phyloP scores from a whole-genome alignment of 2,797 vertebrate species.

The Rhinogobio ventralis region DNA sequence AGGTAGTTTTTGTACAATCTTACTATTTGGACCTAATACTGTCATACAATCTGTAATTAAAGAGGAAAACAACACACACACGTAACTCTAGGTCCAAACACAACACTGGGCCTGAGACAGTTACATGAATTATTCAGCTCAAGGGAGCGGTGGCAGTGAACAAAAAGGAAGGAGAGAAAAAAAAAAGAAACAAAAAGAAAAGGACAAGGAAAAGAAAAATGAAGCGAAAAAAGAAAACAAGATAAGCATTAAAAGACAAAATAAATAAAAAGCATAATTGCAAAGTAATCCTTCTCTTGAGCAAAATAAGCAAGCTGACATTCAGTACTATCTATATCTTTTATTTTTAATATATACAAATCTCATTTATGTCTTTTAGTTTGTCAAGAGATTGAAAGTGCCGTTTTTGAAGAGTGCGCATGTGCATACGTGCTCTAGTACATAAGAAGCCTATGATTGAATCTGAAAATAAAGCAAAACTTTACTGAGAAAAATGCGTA shows the following conservation, averaged over 20 bases:
- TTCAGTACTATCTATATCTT: no score
- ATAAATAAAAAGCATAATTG: not conserved
- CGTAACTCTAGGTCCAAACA: not conserved
- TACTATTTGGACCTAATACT: not conserved
- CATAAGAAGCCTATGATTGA: not conserved
- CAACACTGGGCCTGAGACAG: not conserved
- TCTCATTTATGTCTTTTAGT: no score
- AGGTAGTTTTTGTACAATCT: not conserved
- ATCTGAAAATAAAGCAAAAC: not conserved
- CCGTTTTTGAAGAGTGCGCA: not conserved
- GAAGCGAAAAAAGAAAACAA: not conserved
- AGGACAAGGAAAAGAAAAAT: not conserved
- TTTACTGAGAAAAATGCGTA: not conserved
- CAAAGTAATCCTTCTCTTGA: not conserved
- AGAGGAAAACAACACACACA: not conserved
- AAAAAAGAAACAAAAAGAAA: not conserved
- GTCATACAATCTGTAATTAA: constrained; percentile 6
- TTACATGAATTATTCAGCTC: constrained; percentile 26
- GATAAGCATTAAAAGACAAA: not conserved
- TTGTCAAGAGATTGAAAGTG: not conserved
- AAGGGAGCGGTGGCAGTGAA: not conserved
- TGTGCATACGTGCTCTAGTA: not conserved
- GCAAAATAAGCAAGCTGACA: no score
- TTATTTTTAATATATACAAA: no score
- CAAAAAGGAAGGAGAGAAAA: not conserved